Evolutionary conservation across 1,140 invertebrate species (phyloP).

Genomic region (Ips typographus): DNA sequence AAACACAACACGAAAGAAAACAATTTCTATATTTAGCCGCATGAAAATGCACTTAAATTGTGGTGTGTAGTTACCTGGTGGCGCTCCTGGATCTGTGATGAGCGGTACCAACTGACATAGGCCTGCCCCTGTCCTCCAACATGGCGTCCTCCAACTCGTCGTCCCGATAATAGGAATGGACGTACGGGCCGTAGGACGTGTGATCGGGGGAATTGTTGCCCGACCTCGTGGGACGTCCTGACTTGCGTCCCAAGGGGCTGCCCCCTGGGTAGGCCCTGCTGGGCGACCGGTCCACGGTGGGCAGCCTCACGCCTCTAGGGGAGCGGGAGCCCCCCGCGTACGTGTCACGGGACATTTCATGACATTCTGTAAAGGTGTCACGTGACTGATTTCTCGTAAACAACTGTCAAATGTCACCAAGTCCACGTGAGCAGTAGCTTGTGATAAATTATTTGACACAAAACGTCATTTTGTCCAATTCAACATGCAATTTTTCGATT

Average conservation of each 20-base stretch:
- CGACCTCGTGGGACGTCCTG: slow-evolving; percentile 56
- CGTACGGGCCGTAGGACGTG: slow-evolving; percentile 51
- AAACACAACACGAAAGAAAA: not conserved
- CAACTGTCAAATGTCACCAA: not conserved
- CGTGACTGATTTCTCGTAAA: not conserved
- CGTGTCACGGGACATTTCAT: slow-evolving; percentile 71
- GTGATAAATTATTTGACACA: not conserved
- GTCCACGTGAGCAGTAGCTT: not conserved
- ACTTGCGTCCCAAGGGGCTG: slow-evolving; percentile 60
- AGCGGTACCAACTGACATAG: slow-evolving; percentile 59
- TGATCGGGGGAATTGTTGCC: slow-evolving; percentile 64
- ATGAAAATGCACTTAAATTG: not conserved
- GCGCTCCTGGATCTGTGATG: slow-evolving; percentile 65
- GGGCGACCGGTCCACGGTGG: slow-evolving; percentile 82
- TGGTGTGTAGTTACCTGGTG: slow-evolving; percentile 49
- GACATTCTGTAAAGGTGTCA: slow-evolving; percentile 42
- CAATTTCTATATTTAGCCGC: not conserved
- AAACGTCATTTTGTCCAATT: not conserved
- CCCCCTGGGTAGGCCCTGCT: slow-evolving; percentile 67
- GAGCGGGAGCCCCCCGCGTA: slow-evolving; percentile 67
- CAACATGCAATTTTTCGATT: not conserved
- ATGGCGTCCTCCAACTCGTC: slow-evolving; percentile 73
- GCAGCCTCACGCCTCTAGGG: slow-evolving; percentile 66
- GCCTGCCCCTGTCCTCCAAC: slow-evolving; percentile 65
- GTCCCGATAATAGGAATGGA: slow-evolving; percentile 63